phyloP scores from a whole-genome alignment of 2,797 vertebrate species.

The Onychomys leucogaster region DNA sequence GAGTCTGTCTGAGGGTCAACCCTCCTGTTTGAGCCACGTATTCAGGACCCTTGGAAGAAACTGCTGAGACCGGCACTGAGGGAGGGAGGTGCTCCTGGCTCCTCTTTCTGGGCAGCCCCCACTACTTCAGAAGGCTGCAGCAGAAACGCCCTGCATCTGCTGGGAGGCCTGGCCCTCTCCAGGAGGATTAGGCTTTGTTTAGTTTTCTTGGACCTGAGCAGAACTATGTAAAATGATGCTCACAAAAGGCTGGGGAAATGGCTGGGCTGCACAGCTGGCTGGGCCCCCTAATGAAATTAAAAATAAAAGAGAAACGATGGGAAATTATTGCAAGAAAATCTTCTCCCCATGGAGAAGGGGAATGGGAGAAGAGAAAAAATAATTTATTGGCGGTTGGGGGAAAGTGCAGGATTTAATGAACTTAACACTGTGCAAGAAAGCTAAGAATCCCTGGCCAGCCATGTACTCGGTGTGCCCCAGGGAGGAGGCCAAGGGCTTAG shows the following conservation, averaged over 20 bases:
- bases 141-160: background rate
- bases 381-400: slow-evolving; percentile 35
- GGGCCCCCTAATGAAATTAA: background rate
- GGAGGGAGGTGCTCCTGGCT: background rate
- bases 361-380: background rate
- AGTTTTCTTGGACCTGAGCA: background rate
- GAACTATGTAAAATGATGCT: background rate
- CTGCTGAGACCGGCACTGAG: background rate
- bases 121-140: background rate
- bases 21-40: background rate
- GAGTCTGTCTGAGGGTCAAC: background rate
- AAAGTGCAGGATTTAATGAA: background rate
- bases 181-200: background rate
- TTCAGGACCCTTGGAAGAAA: background rate
- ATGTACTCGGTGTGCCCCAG: background rate
- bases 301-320: background rate
- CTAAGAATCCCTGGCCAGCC: background rate
- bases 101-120: background rate
- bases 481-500: background rate
- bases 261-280: background rate
- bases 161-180: background rate
- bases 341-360: background rate
- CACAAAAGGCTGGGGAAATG: background rate
- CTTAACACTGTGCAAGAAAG: slow-evolving; percentile 5
- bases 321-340: background rate